These are phyloP conservation scores for Cuniculus paca DNA, from an alignment of 2,797 vertebrate genomes.

Conservation along the genomic window DNA sequence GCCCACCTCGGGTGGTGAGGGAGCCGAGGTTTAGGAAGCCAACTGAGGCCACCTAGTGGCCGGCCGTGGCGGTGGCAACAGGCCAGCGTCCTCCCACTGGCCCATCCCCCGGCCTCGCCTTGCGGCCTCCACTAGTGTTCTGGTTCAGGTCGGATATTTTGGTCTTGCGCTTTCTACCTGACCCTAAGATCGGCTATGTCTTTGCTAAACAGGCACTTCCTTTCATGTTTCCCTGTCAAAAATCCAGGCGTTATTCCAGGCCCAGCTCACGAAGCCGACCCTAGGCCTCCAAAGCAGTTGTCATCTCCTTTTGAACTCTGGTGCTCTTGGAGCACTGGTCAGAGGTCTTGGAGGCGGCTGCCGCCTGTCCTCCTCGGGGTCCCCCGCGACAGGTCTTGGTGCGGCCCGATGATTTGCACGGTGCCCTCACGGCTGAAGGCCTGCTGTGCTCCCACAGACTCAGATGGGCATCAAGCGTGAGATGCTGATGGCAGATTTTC, in stretches of 20 bases:
- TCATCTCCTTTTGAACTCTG: background rate
- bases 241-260: background rate
- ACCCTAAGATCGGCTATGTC: background rate
- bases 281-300: background rate
- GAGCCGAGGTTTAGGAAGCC: background rate
- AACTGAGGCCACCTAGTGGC: fast-evolving
- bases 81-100: background rate
- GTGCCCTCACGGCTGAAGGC: background rate
- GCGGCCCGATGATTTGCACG: background rate
- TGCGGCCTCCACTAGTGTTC: background rate
- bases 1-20: background rate
- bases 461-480: background rate
- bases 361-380: too few relatives aligned
- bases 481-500: background rate
- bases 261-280: background rate
- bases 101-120: background rate
- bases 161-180: fast-evolving
- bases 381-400: background rate
- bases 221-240: background rate
- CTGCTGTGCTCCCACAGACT: background rate
- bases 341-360: background rate
- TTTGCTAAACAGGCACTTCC: background rate
- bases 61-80: background rate
- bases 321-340: background rate
- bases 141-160: background rate